These are phyloP conservation scores for Drosophila ficusphila DNA, from an alignment of 1,140 invertebrate genomes.

Conservation along the genomic window DNA sequence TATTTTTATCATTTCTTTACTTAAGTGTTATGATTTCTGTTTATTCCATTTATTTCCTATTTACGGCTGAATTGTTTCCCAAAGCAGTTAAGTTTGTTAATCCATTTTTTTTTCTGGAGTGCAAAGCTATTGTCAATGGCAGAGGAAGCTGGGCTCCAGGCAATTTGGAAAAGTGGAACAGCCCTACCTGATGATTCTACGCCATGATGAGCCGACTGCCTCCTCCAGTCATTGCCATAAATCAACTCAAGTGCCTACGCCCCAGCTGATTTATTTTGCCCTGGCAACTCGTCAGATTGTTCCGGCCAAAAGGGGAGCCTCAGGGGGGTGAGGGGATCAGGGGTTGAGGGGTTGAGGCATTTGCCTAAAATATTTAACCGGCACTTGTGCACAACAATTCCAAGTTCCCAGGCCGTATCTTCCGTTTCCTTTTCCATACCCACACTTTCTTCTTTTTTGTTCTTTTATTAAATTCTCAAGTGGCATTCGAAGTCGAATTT, in stretches of 20 bases:
- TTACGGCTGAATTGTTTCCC: background rate
- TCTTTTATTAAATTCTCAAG: slow-evolving; percentile 79
- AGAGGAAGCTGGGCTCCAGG: slow-evolving; percentile 14
- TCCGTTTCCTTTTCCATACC: background rate
- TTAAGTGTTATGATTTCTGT: background rate
- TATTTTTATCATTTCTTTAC: no score
- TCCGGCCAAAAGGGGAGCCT: background rate
- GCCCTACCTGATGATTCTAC: slow-evolving; percentile 56
- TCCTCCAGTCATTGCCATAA: slow-evolving; percentile 60
- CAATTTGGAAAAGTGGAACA: slow-evolving; percentile 41
- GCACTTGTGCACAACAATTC: slow-evolving; percentile 78
- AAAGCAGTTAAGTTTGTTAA: background rate
- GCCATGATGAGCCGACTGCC: slow-evolving; percentile 28
- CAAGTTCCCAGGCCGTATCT: slow-evolving; percentile 42
- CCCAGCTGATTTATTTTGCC: slow-evolving; percentile 77
- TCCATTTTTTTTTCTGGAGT: background rate
- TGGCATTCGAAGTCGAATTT: slow-evolving; percentile 74
- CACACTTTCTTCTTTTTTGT: slow-evolving; percentile 25
- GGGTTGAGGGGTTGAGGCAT: slow-evolving; percentile 29
- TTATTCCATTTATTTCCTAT: background rate
- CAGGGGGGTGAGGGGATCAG: background rate
- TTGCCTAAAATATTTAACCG: slow-evolving; percentile 81
- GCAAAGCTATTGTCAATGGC: slow-evolving; percentile 28
- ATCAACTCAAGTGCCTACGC: slow-evolving; percentile 81
- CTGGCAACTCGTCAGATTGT: slow-evolving; percentile 50